Evolutionary conservation across 2,888 invertebrate genomes (phyloP), one percentile per base, ranked within the genome.

Genomic region (Actias luna): DNA sequence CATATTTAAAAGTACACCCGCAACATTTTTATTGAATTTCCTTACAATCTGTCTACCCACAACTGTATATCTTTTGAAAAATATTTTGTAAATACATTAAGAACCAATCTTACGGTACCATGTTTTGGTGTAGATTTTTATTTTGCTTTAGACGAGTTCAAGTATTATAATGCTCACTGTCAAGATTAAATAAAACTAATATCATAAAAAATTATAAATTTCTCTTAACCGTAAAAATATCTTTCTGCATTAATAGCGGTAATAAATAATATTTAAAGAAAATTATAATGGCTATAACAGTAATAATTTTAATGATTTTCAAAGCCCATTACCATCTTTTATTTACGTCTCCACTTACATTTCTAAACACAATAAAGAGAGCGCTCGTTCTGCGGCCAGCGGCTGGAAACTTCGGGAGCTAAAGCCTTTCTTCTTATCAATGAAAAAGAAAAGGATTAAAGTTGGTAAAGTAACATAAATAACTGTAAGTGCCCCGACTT

Each of bases 391-490:
- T 55, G 22, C 58, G 58, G 50, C 46, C 14, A 58, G 52, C 55
- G 52, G 61, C 46, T 58, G 29, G 58, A 64, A 76, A 75, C 67
- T 74, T 71, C 0, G 66, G 62, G 65, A 70, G 64, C 67, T 67
- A 69, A 72, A 77, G 69, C 72, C 68, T 68, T 71, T 69, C 72
- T 76, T 69, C 73, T 76, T 79, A 78, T 78, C 76, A 75, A 74
- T 75, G 75, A 72, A 74, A 74, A 75, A 75, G 75, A 72, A 75
- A 55, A 76, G 75, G 75, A 77, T 79, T 79, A 77, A 78, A 79
- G 76, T 78, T 71, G 64, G 67, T 65, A 69, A 78, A 78, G 77
- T 72, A 78, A 79, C 80, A 76, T 82, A 82, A 81, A 82, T 81
- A 81, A 80, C 78, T 70, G 67, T 70, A 74, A 71, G 68, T 65